These are phyloP conservation scores for Eilema depressum DNA, from an alignment of 2,888 invertebrate genomes.

Conservation along the genomic window DNA sequence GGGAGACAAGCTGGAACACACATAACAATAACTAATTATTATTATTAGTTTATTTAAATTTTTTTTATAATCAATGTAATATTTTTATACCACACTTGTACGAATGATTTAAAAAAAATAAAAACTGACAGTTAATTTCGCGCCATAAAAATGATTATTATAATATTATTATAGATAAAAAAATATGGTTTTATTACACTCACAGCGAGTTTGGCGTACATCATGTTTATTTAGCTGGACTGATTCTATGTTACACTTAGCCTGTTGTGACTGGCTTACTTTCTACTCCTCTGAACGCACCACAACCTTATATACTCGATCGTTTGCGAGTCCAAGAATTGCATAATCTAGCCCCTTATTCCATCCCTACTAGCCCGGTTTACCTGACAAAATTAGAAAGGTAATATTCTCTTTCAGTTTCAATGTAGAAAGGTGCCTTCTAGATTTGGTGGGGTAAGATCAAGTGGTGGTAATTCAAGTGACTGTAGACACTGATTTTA, in stretches of 20 bases:
- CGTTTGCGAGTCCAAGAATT: conserved; percentile 69
- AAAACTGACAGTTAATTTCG: not conserved
- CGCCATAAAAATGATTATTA: not conserved
- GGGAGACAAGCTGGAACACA: conserved; percentile 71
- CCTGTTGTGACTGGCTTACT: conserved; percentile 73
- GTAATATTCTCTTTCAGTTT: conserved; percentile 44
- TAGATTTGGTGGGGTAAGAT: conserved; percentile 64
- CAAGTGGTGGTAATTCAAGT: conserved; percentile 63
- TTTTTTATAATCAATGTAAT: not conserved
- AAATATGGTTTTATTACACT: conserved; percentile 53
- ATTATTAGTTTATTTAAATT: not conserved
- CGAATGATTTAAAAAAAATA: not conserved
- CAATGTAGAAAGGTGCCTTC: conserved; percentile 58
- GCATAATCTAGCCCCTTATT: conserved; percentile 78
- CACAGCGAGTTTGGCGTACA: conserved; percentile 85
- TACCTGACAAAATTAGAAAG: conserved; percentile 73
- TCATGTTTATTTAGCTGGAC: conserved; percentile 81
- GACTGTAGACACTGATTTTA: conserved; percentile 40
- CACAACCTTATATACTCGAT: conserved; percentile 77
- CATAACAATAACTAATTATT: conserved; percentile 14
- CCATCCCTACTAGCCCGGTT: conserved; percentile 79
- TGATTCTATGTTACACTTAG: conserved; percentile 75
- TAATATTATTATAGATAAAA: not conserved
- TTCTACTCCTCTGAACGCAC: conserved; percentile 71
- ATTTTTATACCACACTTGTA: not conserved